Evolutionary conservation across 2,888 invertebrate species (phyloP), one percentile per base, ranked within the genome.

Genomic region (Linnaemya vulpina): DNA sequence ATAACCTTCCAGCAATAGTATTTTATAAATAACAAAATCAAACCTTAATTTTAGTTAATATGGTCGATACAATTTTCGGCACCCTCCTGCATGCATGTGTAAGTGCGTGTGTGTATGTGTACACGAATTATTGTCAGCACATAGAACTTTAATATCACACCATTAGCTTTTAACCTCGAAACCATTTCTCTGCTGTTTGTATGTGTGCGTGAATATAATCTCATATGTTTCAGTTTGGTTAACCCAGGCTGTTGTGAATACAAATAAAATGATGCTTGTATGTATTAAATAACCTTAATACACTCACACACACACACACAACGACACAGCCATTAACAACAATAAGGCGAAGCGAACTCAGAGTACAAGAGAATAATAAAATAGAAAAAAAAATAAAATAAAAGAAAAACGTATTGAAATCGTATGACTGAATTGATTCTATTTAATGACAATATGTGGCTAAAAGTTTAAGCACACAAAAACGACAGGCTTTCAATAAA

Each of bases 151-250:
- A 84, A 81, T 81, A 68, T 38, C 74, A 22, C 51, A 62, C 77
- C 84, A 84, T 84, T 77, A 84, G 84, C 84, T 84, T 84, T 77
- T 81, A 81, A 77, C 84, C 84, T 84, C 62, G 30, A 38, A 81
- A 15, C 22, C 60, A 58, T 20, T 73, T 62, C 68, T 68, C 43
- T 22, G 13, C 3, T 51, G 5, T 51, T 0, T 76, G 20, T 30
- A 20, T 43, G 55, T 58, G 8, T 65, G 17, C 3, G 17, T 58
- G 51, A 58, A 49, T 22, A 13, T 49, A 20, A 1, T 58, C 8
- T 17, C 17, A 22, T n/a, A 51, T 43, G 3, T 55, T 75, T 65
- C 11, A 40, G 38, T 68, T 49, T 30, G 60, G 49, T 62, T 70
- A 53, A 62, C 30, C 17, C 55, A 60, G 35, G 35, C 53, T 53